Evolutionary conservation across 2,888 invertebrate genomes (phyloP).

Genomic region (Branchipolynoe longqiensis): DNA sequence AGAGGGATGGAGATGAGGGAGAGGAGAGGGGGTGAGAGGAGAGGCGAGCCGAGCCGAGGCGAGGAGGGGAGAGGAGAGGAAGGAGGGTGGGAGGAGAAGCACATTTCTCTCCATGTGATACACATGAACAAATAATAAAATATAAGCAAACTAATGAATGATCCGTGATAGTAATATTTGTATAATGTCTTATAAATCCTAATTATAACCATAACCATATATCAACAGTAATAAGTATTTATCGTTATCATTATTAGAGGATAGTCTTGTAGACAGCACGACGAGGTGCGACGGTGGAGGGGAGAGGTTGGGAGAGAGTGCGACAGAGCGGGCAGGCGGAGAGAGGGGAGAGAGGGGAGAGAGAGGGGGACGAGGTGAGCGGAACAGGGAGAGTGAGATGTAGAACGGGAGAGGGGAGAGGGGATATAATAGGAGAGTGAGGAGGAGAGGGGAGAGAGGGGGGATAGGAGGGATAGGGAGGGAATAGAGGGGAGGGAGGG

Average conservation of each 20-base stretch:
- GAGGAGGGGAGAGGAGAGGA: neutral
- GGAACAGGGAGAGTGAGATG: neutral
- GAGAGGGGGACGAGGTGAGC: neutral
- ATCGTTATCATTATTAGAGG: too few species aligned
- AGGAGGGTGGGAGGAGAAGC: neutral
- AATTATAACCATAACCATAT: too few species aligned
- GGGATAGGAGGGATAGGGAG: constrained; percentile 5
- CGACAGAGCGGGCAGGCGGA: too few species aligned
- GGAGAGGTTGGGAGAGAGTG: too few species aligned
- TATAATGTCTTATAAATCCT: too few species aligned
- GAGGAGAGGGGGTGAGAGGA: neutral
- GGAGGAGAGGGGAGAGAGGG: neutral
- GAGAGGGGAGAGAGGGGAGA: neutral
- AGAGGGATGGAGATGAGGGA: neutral
- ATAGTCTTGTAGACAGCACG: too few species aligned
- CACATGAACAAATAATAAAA: too few species aligned
- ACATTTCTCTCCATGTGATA: too few species aligned
- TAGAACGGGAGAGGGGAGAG: neutral
- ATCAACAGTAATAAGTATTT: too few species aligned
- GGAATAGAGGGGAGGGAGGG: neutral
- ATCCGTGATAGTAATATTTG: too few species aligned
- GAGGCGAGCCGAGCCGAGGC: neutral
- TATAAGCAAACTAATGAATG: too few species aligned
- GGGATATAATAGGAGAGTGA: neutral
- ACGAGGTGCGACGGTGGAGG: too few species aligned